A percentile compares a stretch with the other conserved stretches of the same genome.
These are phyloP conservation scores for Diabrotica virgifera DNA, from an alignment of 1,140 invertebrate genomes.

Conservation along the genomic window DNA sequence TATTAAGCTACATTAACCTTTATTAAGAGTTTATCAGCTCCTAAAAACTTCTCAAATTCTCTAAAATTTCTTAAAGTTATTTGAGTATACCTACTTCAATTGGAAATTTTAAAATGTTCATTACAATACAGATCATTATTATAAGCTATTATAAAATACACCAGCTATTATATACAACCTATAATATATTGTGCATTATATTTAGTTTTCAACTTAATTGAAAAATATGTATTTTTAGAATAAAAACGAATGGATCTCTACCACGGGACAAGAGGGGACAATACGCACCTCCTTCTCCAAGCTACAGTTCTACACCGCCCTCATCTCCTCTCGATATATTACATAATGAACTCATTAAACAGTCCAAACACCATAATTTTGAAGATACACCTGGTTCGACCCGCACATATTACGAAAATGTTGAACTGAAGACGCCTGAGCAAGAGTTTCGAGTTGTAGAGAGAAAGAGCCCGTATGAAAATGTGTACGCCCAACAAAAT, in stretches of 20 bases:
- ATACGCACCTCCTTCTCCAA: conserved; percentile 36
- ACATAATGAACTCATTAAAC: conserved; percentile 32
- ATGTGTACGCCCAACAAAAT: conserved; percentile 49
- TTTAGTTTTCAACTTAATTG: no score
- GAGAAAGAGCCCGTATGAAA: conserved; percentile 56
- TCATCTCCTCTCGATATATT: conserved; percentile 35
- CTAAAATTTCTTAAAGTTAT: no score
- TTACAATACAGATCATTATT: no score
- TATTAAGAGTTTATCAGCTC: no score
- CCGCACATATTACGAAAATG: conserved; percentile 47
- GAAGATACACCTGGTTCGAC: conserved; percentile 44
- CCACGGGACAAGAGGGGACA: conserved; percentile 68
- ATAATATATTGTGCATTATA: no score
- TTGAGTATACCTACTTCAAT: no score
- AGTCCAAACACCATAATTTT: conserved; percentile 37
- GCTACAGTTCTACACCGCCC: conserved; percentile 27
- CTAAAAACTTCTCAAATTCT: no score
- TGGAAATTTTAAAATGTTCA: no score
- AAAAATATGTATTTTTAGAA: conserved; percentile 54
- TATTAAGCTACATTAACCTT: no score
- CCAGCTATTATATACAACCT: no score
- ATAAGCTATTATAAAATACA: no score
- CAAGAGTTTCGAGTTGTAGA: conserved; percentile 41
- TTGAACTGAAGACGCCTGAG: conserved; percentile 40
- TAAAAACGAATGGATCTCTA: conserved; percentile 85